A percentile compares a stretch with the other conserved stretches of the same genome.
phyloP scores from a whole-genome alignment of 2,797 vertebrate species.

The Cirrhinus molitorella region DNA sequence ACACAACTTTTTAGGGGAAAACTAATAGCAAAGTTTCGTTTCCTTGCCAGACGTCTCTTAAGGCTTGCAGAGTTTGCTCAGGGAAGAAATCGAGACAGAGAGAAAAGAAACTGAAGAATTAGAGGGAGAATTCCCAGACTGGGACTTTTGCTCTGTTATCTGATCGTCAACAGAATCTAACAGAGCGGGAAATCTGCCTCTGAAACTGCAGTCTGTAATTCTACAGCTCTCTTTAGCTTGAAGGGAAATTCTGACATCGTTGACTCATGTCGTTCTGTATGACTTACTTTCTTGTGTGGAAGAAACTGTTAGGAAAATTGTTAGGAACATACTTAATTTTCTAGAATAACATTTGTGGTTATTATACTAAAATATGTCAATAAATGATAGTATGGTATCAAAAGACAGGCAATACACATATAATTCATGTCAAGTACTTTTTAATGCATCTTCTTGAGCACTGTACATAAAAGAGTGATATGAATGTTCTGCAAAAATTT shows the following conservation, averaged over 20 bases:
- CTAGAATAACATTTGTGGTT: background rate
- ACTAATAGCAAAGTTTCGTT: conserved; percentile 14
- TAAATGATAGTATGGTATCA: background rate
- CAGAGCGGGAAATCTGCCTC: background rate
- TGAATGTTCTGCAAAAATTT: no score
- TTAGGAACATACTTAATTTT: no score
- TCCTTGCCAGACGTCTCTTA: conserved; percentile 31
- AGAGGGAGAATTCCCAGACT: background rate
- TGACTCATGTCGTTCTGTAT: background rate
- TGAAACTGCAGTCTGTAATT: background rate
- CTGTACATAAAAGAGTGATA: no score
- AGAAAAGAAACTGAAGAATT: conserved; percentile 17
- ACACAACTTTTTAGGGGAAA: conserved; percentile 33
- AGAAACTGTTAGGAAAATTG: background rate
- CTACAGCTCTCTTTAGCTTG: background rate
- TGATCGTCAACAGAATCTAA: background rate
- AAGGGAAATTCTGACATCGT: background rate
- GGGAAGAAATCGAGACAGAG: background rate
- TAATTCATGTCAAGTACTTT: background rate
- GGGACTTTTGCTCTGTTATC: background rate
- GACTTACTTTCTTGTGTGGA: background rate
- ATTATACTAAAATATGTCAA: background rate
- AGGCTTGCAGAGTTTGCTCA: conserved; percentile 16
- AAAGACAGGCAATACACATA: background rate
- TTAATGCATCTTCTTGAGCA: no score